Evolutionary conservation across 2,888 invertebrate genomes (phyloP), one percentile per base, ranked within the genome.

Genomic region (Aspidapion aeneum): DNA sequence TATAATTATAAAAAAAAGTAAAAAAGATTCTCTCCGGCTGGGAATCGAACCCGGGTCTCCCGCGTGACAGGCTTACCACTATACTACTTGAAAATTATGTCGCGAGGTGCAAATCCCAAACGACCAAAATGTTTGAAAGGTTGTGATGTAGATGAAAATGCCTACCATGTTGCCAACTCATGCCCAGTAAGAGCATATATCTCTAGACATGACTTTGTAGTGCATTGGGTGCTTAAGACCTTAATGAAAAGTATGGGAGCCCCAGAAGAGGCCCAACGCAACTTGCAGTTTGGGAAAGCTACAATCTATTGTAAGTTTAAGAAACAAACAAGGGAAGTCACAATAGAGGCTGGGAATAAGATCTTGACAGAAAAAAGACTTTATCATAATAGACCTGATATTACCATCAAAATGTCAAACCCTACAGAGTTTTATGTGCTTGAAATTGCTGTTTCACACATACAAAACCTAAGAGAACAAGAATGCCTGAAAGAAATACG

Each of bases 141-240:
- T 17, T 68, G 68, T 55, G 54, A 55, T 0, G 48, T 49, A 1
- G 48, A 21, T 7, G 69, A 70, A 20, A 70, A 67, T 1, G 66
- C 66, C 5, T 71, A 72, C 56, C 71, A 72, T 55, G 68, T 71
- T 0, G 57, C 61, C 21, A 55, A 63, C n/a, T 63, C 66, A 1
- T 69, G 71, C 55, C 18, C 51, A 12, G 62, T 58, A 1, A 58
- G 56, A 1, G 63, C 64, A 7, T 71, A 66, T 49, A 69, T 52
- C 48, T 52, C 67, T 1, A 35, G 70, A 18, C 70, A 71, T 62
- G 70, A 71, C 57, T 56, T 60, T 16, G 67, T 69, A 7, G 71
- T 71, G 0, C 65, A 68, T 35, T 70, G 67, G 68, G 35, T 58
- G 1, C 51, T 67, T 2, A 67, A 62, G 54, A 50, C 62, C 12